Percentiles rank a stretch among this genome's conserved stretches.
Conservation (phyloP, 2,888 invertebrate species). For the Bruchidius siliquastri region DNA sequence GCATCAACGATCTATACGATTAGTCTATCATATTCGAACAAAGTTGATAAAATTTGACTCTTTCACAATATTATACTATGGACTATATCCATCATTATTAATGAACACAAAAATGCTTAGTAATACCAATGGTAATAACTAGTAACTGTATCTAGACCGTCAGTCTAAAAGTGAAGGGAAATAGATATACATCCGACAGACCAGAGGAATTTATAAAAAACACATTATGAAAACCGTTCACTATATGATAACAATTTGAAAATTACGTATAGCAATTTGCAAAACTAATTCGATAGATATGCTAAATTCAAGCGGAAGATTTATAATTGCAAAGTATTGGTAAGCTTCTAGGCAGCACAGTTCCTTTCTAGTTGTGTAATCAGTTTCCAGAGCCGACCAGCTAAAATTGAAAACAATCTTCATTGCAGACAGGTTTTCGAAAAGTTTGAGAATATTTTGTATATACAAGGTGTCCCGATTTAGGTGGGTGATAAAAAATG, state of each 20-base stretch:
- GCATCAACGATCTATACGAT: too few relatives aligned
- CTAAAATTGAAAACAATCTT: too few relatives aligned
- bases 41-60: too few relatives aligned
- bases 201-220: background rate
- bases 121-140: background rate
- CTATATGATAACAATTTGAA: constrained; percentile 41
- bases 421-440: too few relatives aligned
- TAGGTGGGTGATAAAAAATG: too few relatives aligned
- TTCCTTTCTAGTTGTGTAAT: background rate
- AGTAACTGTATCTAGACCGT: constrained; percentile 8
- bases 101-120: background rate
- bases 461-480: too few relatives aligned
- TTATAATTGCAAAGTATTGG: background rate
- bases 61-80: too few relatives aligned
- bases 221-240: constrained; percentile 24
- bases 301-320: background rate
- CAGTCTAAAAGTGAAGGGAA: constrained; percentile 10
- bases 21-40: too few relatives aligned
- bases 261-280: background rate
- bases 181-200: constrained; percentile 1
- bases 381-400: too few relatives aligned
- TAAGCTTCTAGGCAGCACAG: background rate
- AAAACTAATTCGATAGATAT: background rate
- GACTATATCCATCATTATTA: too few relatives aligned
- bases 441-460: too few relatives aligned